phyloP scores from a whole-genome alignment of 2,797 vertebrate genomes.

The Apogon hyalosoma region DNA sequence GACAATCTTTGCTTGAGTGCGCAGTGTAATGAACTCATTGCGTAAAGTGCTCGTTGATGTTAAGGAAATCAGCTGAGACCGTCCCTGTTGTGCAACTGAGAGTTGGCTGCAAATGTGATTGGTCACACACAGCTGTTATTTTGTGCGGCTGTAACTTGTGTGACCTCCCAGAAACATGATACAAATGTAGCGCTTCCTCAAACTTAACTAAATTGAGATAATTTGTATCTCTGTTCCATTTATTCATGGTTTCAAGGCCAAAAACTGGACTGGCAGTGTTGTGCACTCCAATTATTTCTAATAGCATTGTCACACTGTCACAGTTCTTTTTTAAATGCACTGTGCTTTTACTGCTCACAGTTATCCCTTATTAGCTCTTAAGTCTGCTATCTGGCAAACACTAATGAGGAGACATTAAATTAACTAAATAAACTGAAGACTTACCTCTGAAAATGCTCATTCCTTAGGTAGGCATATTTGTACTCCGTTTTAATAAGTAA shows the following conservation, averaged over 20 bases:
- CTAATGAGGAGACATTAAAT: constrained; percentile 27
- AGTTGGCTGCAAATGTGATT: constrained; percentile 16
- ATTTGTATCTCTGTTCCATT: not conserved
- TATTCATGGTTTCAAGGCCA: not conserved
- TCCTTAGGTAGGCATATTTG: constrained; percentile 3
- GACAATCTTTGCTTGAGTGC: constrained; percentile 27
- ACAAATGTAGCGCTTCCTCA: constrained; percentile 3
- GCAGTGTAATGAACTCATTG: constrained; percentile 40
- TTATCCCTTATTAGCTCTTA: constrained; percentile 12
- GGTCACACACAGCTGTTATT: constrained; percentile 36
- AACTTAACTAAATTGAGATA: not conserved
- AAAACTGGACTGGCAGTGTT: not conserved
- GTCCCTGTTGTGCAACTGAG: constrained; percentile 26
- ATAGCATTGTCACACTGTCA: not conserved
- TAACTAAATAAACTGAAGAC: constrained; percentile 31
- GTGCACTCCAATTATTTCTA: constrained; percentile 27
- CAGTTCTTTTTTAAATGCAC: too few relatives aligned
- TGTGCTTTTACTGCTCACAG: constrained; percentile 11
- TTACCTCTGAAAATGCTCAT: constrained; percentile 2
- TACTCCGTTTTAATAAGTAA: too few relatives aligned
- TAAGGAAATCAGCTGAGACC: constrained; percentile 45
- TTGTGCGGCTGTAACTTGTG: constrained; percentile 1
- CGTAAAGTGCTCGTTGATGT: constrained; percentile 43
- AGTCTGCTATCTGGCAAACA: constrained; percentile 2
- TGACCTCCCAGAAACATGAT: not conserved